Evolutionary conservation across 1,140 invertebrate species (phyloP).

Genomic region (Drosophila oshimai): DNA sequence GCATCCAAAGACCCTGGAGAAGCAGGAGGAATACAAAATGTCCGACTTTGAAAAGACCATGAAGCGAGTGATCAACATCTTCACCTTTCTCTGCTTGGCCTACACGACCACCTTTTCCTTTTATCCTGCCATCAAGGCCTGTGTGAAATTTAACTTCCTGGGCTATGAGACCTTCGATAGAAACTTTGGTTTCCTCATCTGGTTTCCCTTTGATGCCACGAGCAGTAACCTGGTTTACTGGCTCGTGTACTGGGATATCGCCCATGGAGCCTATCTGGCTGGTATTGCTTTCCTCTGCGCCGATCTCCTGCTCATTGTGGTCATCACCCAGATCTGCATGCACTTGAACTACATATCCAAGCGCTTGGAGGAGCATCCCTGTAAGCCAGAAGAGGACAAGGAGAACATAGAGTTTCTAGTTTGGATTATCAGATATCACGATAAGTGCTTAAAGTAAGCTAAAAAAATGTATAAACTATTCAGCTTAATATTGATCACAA

Average conservation of each 20-base stretch:
- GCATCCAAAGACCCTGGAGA: constrained; percentile 49
- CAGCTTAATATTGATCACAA: not conserved
- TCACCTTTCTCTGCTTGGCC: constrained; percentile 59
- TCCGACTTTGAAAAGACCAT: constrained; percentile 50
- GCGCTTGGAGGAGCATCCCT: constrained; percentile 51
- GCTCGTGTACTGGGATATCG: constrained; percentile 67
- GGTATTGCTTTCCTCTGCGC: constrained; percentile 76
- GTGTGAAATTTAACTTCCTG: constrained; percentile 58
- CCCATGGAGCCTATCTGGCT: constrained; percentile 71
- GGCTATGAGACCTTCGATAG: constrained; percentile 65
- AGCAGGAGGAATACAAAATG: constrained; percentile 51
- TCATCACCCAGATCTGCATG: constrained; percentile 77
- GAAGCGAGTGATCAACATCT: constrained; percentile 66
- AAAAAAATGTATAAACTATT: not conserved
- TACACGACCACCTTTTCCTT: constrained; percentile 69
- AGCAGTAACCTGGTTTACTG: constrained; percentile 55
- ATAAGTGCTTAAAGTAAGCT: constrained; percentile 68
- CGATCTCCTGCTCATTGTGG: constrained; percentile 65
- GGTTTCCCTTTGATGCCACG: constrained; percentile 72
- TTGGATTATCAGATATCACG: constrained; percentile 58
- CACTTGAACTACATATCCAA: constrained; percentile 67
- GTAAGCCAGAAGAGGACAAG: constrained; percentile 1
- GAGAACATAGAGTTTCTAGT: constrained; percentile 54
- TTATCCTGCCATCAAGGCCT: constrained; percentile 65
- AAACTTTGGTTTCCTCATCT: constrained; percentile 70